Evolutionary conservation across 2,797 vertebrate species (phyloP).

Genomic region (Hephaestus fuliginosus): DNA sequence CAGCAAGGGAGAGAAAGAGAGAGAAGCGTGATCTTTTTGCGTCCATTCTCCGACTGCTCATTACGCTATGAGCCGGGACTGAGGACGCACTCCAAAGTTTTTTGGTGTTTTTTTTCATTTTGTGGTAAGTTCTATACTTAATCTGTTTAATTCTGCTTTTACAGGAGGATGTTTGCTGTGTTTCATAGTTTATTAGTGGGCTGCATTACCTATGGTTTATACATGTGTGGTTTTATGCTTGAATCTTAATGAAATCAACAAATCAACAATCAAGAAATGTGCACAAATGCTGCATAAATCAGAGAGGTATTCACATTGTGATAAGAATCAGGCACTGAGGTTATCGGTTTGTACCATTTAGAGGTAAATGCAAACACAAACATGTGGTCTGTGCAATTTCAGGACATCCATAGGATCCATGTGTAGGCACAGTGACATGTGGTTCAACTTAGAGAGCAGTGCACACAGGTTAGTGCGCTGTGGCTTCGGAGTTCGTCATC

Average conservation of each 20-base stretch:
- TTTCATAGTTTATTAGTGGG: conserved; percentile 55
- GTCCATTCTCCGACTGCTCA: conserved; percentile 43
- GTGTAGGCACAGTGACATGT: conserved; percentile 47
- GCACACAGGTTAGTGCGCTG: conserved; percentile 53
- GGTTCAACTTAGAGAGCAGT: conserved; percentile 62
- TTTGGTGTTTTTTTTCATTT: conserved; percentile 31
- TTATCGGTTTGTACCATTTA: conserved; percentile 59
- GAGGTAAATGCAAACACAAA: conserved; percentile 72
- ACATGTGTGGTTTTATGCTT: conserved; percentile 59
- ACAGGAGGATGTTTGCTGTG: conserved; percentile 33
- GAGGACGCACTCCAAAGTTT: conserved; percentile 45
- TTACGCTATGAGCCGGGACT: conserved; percentile 73
- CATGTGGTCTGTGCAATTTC: conserved; percentile 65
- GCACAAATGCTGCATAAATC: conserved; percentile 44
- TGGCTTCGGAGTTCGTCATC: conserved; percentile 44
- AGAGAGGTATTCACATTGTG: conserved; percentile 37
- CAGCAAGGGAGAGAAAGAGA: conserved; percentile 45
- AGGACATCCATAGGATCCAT: conserved; percentile 56
- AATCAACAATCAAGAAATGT: conserved; percentile 59
- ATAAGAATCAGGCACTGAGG: conserved; percentile 32
- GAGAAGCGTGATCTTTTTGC: conserved; percentile 36
- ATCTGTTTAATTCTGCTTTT: conserved; percentile 50
- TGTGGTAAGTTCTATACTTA: conserved; percentile 73
- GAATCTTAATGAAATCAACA: conserved; percentile 49
- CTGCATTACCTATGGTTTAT: conserved; percentile 55